These are phyloP conservation scores for Venustaconcha ellipsiformis DNA, from an alignment of 1,140 invertebrate genomes.

Conservation along the genomic window DNA sequence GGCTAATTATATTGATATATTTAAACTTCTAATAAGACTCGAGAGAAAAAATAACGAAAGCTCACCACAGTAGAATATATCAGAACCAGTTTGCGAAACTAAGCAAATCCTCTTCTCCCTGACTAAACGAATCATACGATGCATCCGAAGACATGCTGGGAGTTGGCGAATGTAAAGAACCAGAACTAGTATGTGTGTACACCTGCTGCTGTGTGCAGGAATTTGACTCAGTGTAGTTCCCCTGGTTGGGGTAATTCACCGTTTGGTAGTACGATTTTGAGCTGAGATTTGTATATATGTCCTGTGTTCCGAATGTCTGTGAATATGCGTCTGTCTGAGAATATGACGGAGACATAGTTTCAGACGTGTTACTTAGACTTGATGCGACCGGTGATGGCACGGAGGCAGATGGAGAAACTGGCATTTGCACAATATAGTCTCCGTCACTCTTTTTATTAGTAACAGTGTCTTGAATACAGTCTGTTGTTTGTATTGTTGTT, in stretches of 20 bases:
- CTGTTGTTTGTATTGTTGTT: constrained; percentile 6
- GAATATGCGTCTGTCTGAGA: constrained; percentile 13
- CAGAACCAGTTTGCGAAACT: constrained; percentile 19
- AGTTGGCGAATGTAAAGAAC: constrained; percentile 29
- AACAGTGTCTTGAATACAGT: constrained; percentile 1
- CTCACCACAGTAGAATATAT: too few relatives aligned
- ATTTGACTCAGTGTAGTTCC: constrained; percentile 5
- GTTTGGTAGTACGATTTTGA: constrained; percentile 3
- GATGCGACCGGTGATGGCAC: too few relatives aligned
- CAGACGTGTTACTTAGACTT: too few relatives aligned
- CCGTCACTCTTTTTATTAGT: not conserved
- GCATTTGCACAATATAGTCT: not conserved
- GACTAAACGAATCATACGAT: constrained; percentile 21
- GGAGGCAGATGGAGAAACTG: not conserved
- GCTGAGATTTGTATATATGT: constrained; percentile 18
- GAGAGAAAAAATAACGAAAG: too few relatives aligned
- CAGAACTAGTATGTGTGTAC: constrained; percentile 24
- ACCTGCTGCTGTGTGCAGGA: constrained; percentile 1
- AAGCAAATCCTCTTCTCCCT: constrained; percentile 21
- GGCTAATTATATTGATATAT: too few relatives aligned
- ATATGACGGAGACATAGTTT: constrained; percentile 7
- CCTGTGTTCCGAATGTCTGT: constrained; percentile 9
- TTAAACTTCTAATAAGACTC: too few relatives aligned
- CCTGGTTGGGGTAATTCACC: constrained; percentile 17
- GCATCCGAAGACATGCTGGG: constrained; percentile 29